Conservation (phyloP, 1,140 invertebrate species). For the Drosophila sp. region DNA sequence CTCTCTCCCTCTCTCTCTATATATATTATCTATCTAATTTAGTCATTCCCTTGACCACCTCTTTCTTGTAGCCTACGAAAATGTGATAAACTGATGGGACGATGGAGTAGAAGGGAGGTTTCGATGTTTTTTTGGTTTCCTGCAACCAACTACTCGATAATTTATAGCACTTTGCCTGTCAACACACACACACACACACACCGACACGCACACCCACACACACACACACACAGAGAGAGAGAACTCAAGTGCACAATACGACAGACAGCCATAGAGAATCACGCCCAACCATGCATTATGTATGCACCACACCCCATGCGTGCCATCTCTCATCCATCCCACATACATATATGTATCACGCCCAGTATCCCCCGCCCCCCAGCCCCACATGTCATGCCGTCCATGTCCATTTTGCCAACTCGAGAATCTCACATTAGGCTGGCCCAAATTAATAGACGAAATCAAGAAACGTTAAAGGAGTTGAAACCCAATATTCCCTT, state of each 20-base stretch:
- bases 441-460: background rate
- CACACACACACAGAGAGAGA: constrained; percentile 8
- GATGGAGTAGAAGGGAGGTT: background rate
- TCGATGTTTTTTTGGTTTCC: constrained; percentile 24
- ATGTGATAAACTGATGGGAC: constrained; percentile 8
- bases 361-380: background rate
- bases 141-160: constrained; percentile 74
- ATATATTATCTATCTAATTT: constrained; percentile 9
- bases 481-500: too few relatives aligned
- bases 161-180: constrained; percentile 76
- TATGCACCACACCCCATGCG: constrained; percentile 62
- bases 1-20: background rate
- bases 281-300: constrained; percentile 69
- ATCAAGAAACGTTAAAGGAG: background rate
- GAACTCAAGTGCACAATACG: constrained; percentile 64
- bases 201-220: constrained; percentile 38
- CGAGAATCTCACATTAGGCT: constrained; percentile 8
- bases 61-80: constrained; percentile 19
- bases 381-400: constrained; percentile 17
- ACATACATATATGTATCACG: too few relatives aligned
- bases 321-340: constrained; percentile 24
- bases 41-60: constrained; percentile 18
- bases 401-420: constrained; percentile 18
- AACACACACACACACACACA: constrained; percentile 37
- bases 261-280: constrained; percentile 47